A percentile compares a stretch with the other conserved stretches of the same genome.
phyloP scores from a whole-genome alignment of 2,888 invertebrate species.

The Epirrhoe tristata region DNA sequence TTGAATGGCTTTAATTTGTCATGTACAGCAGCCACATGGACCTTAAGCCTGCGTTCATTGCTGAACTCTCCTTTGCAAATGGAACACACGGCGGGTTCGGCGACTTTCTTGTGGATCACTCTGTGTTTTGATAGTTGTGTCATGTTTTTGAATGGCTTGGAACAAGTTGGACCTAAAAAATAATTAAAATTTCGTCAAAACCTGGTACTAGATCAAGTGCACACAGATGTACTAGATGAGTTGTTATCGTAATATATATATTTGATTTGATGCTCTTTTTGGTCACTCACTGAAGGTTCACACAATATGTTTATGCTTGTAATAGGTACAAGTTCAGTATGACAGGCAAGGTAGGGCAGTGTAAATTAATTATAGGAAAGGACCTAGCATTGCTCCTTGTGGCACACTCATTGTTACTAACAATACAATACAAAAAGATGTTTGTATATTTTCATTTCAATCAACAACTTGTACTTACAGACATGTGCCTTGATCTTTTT shows the following conservation, averaged over 20 bases:
- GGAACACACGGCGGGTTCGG: conserved; percentile 74
- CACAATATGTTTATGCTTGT: not conserved
- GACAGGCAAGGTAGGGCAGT: not conserved
- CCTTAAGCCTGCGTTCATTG: conserved; percentile 78
- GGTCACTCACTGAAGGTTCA: not conserved
- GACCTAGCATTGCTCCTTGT: not conserved
- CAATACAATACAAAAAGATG: not conserved
- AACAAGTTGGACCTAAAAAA: conserved; percentile 85
- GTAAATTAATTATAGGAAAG: not conserved
- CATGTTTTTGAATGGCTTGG: conserved; percentile 91
- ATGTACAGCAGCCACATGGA: conserved; percentile 87
- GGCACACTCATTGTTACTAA: not conserved
- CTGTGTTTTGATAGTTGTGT: conserved; percentile 93
- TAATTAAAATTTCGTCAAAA: not conserved
- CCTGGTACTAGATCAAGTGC: too few relatives aligned
- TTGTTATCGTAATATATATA: too few relatives aligned
- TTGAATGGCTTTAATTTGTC: conserved; percentile 88
- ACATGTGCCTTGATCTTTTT: conserved; percentile 86
- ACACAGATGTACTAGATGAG: too few relatives aligned
- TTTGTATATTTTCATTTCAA: too few relatives aligned
- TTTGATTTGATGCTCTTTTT: not conserved
- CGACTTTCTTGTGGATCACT: conserved; percentile 82
- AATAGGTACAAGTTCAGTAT: not conserved
- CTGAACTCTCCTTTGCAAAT: conserved; percentile 86
- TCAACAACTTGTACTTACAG: conserved; percentile 67